Base-by-base conservation (phyloP, 2,113 vertebrate genomes). In the Larimichthys polyactis region DNA sequence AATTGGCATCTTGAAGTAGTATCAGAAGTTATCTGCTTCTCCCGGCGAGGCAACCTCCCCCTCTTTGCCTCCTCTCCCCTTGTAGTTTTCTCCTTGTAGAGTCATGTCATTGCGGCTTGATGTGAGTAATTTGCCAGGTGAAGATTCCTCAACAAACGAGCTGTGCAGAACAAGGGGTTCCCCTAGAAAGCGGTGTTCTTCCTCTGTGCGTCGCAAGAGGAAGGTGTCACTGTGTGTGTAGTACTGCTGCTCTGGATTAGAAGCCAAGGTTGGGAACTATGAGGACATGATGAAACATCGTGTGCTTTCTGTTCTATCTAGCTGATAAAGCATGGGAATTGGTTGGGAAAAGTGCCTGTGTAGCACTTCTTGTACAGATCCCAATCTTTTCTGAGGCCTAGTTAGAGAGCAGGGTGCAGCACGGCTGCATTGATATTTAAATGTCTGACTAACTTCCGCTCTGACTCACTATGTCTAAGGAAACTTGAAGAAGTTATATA, bases 1-100 rank as follows among this genome's bases (percentile, higher is more conserved):
- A 94, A 93, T 93, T 93, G 92, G 87, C 75, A 93, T 83, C 81
- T 87, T 86, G 86, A 87, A 84, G 87, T 29, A 4, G 67, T 20
- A 68, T 88, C 85, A 89, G 69, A 86, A 87, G 74, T 81, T 71
- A 62, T 84, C 75, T 80, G 85, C 83, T 57, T 83, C 78, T 88
- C 85, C 82, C 11, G 32, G 85, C 11, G 88, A 85, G 81, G 67
- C 78, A 60, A 92, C 86, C 84, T 82, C 63, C 20, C 20, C 67
- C 71, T 82, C 72, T 43, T 43, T 57, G 32, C 68, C 59, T 68
- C 32, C 78, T 70, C 15, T n/a, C 27, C 52, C 75, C 87, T 83
- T 89, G 77, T 85, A 84, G 65, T 86, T 75, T 75, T 78, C 84
- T 2, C 36, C 36, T 40, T 9, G 36, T 40, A 40, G 52, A n/a